phyloP scores from a whole-genome alignment of 2,888 invertebrate species.

The Taenaris catops region DNA sequence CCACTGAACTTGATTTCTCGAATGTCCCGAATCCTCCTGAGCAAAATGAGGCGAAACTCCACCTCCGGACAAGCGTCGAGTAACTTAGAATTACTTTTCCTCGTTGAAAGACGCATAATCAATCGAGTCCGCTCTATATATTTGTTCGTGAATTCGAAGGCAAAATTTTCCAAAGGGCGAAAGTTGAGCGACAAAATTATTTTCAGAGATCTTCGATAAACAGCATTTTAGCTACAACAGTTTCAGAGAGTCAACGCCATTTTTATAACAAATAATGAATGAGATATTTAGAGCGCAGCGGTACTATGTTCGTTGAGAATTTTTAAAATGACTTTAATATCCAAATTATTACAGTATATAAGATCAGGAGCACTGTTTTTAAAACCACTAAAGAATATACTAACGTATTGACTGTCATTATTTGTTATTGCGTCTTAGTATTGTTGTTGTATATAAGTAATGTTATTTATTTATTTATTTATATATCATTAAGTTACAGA shows the following conservation, averaged over 20 bases:
- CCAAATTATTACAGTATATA: no score
- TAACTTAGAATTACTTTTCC: constrained; percentile 71
- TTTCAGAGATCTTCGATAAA: constrained; percentile 42
- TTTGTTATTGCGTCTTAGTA: no score
- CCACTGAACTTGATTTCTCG: constrained; percentile 17
- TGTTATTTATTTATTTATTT: no score
- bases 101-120: constrained; percentile 66
- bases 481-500: no score
- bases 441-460: no score
- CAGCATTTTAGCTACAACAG: constrained; percentile 28
- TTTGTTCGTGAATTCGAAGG: constrained; percentile 50
- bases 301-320: no score
- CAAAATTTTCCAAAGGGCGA: constrained; percentile 45
- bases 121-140: constrained; percentile 60
- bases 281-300: constrained; percentile 1
- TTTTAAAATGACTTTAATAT: no score
- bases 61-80: constrained; percentile 30
- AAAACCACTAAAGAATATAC: no score
- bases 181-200: constrained; percentile 58
- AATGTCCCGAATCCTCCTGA: constrained; percentile 21
- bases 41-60: constrained; percentile 37
- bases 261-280: constrained; percentile 16
- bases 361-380: no score
- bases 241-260: constrained; percentile 24
- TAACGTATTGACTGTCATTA: no score